Evolutionary conservation across 2,797 vertebrate species (phyloP).

Genomic region (Vespertilio murinus): DNA sequence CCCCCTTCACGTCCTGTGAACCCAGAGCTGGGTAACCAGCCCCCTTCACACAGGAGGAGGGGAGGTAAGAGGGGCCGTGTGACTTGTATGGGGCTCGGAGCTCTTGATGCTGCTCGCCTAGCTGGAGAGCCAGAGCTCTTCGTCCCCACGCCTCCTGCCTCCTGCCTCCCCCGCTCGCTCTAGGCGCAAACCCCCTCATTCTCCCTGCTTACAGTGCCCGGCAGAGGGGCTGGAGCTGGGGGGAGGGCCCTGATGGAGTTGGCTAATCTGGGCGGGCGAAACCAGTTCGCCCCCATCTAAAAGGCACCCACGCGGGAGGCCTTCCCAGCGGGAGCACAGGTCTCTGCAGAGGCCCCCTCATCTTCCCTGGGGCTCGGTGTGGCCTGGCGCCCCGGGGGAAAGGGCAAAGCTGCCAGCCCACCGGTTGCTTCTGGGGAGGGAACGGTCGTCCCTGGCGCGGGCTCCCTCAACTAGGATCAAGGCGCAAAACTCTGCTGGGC

Average conservation of each 20-base stretch:
- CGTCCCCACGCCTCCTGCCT: neutral
- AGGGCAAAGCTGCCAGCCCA: neutral
- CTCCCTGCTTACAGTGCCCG: neutral
- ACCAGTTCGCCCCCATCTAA: neutral
- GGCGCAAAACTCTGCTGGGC: neutral
- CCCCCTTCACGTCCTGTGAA: neutral
- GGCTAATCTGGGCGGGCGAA: neutral
- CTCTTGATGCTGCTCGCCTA: neutral
- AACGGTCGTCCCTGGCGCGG: neutral
- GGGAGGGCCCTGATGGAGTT: neutral
- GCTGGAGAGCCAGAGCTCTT: neutral
- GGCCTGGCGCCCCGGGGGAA: neutral
- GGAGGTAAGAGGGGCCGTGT: neutral
- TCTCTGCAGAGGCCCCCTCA: neutral
- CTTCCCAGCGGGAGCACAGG: neutral
- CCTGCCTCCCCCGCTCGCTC: too few species aligned
- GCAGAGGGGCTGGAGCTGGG: neutral
- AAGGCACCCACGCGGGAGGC: neutral
- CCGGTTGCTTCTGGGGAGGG: neutral
- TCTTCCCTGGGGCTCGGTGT: neutral
- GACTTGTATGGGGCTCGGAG: neutral
- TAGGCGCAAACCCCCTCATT: neutral
- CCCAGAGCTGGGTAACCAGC: conserved; percentile 16
- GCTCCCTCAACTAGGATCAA: neutral
- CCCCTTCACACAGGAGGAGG: neutral